phyloP scores from a whole-genome alignment of 1,140 invertebrate species.

The Zophobas atratus region DNA sequence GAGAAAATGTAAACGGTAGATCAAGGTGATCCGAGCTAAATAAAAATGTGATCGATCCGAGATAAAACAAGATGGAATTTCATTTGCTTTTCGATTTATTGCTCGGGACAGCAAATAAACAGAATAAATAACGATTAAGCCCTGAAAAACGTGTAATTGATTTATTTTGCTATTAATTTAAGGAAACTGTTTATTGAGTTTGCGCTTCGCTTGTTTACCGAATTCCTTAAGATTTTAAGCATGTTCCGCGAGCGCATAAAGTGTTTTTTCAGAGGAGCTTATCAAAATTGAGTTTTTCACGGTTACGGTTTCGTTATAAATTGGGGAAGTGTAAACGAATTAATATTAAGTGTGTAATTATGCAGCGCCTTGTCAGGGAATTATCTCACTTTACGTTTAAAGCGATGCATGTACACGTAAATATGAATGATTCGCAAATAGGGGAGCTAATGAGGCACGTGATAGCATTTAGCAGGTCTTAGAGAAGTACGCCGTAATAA shows the following conservation, averaged over 20 bases:
- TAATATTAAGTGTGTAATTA: conserved; percentile 47
- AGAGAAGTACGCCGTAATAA: conserved; percentile 43
- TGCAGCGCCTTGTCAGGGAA: conserved; percentile 40
- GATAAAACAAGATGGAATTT: conserved; percentile 39
- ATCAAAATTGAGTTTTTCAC: conserved; percentile 40
- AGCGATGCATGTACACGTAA: conserved; percentile 45
- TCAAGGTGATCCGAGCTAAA: conserved; percentile 19
- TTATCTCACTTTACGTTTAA: conserved; percentile 44
- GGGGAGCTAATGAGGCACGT: conserved; percentile 48
- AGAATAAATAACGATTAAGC: conserved; percentile 43
- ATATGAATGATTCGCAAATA: conserved; percentile 49
- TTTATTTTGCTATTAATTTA: conserved; percentile 40
- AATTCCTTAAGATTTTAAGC: conserved; percentile 39
- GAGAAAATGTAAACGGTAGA: not conserved
- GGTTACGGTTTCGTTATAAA: conserved; percentile 37
- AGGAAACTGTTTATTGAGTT: conserved; percentile 42
- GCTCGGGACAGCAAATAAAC: conserved; percentile 31
- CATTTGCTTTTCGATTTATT: conserved; percentile 37
- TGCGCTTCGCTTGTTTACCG: conserved; percentile 40
- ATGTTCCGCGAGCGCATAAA: conserved; percentile 20
- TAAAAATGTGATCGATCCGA: conserved; percentile 15
- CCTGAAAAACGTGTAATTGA: conserved; percentile 42
- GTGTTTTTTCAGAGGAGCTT: conserved; percentile 25
- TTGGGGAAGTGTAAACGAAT: conserved; percentile 28
- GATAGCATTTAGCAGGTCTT: conserved; percentile 48